A percentile compares a stretch with the other conserved stretches of the same genome.
Conservation (phyloP, 1,140 invertebrate genomes). For the Aphidius gifuensis region DNA sequence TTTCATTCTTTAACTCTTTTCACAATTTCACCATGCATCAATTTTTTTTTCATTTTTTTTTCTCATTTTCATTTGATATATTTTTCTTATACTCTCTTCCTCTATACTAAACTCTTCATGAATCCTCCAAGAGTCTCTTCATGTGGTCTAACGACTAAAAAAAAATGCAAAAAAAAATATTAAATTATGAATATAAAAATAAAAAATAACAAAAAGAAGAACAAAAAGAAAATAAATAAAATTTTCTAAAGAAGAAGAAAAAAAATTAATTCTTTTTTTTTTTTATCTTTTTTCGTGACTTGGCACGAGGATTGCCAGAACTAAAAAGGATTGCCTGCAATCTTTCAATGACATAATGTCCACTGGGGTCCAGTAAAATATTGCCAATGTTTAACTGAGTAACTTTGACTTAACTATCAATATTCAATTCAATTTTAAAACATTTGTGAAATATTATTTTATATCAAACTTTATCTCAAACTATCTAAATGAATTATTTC, state of each 20-base stretch:
- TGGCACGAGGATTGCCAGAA: conserved; percentile 4
- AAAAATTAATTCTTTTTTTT: too few species aligned
- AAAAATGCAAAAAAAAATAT: too few species aligned
- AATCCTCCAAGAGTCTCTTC: too few species aligned
- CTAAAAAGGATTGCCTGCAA: conserved; percentile 15
- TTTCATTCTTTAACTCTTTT: conserved; percentile 10
- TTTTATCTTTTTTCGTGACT: conserved; percentile 14
- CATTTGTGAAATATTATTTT: too few species aligned
- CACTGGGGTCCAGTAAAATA: not conserved
- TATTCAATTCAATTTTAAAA: not conserved
- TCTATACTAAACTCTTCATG: not conserved
- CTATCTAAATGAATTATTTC: too few species aligned
- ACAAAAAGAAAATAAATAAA: not conserved
- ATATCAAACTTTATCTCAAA: too few species aligned
- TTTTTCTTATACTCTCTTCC: not conserved
- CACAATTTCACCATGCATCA: conserved; percentile 1
- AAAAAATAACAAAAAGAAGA: too few species aligned
- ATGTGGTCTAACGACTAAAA: too few species aligned
- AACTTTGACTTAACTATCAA: not conserved
- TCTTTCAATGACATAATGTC: conserved; percentile 6
- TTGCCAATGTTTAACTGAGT: not conserved
- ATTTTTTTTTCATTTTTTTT: conserved; percentile 9
- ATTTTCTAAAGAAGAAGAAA: too few species aligned
- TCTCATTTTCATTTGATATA: not conserved
- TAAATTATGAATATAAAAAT: too few species aligned